Evolutionary conservation across 1,140 invertebrate genomes (phyloP), one percentile per base, ranked within the genome.

Genomic region (Diuraphis noxia): DNA sequence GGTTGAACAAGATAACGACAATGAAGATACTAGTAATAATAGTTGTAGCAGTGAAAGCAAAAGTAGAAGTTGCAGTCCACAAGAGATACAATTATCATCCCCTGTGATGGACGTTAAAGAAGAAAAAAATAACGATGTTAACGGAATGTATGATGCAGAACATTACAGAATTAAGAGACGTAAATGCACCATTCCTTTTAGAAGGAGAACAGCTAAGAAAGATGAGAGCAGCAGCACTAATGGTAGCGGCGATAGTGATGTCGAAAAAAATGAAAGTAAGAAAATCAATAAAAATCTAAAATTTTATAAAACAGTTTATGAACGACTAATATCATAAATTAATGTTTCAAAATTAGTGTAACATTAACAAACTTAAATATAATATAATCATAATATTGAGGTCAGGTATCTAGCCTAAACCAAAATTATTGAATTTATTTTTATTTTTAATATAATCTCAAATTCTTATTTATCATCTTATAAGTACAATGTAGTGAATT

Each of bases 211-310:
- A 19, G 25, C 86, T 23, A 88, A 88, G 86, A 88, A 40, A 40
- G 63, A 63, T n/a, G 23, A 88, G 13, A 30, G 34, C 25, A 30
- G 8, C 23, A 79, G 89, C 17, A 30, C 89, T 7, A 91, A 63
- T 63, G 52, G 6, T 2, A 46, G 72, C 41, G 38, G 38, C 23
- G 40, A 49, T 19, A 49, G 41, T 36, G 34, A 79, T 36, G 13
- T 52, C 38, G 72, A 81, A 81, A 36, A 46, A 52, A 52, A 9
- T 30, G 89, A 88, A 88, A 88, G 89, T 91, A 49, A 91, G 89
- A 72, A 30, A 41, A 56, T 41, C 5, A 34, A 52, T 86, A 49
- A 52, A 7, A 49, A 52, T 52, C 34, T 5, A 30, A 1, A 41
- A 82, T 41, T 82, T 41, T 82, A 30, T 40, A 82, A 82, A 30